Conservation (phyloP, 2,797 vertebrate species). For the Oryzias dopingdopingensis region DNA sequence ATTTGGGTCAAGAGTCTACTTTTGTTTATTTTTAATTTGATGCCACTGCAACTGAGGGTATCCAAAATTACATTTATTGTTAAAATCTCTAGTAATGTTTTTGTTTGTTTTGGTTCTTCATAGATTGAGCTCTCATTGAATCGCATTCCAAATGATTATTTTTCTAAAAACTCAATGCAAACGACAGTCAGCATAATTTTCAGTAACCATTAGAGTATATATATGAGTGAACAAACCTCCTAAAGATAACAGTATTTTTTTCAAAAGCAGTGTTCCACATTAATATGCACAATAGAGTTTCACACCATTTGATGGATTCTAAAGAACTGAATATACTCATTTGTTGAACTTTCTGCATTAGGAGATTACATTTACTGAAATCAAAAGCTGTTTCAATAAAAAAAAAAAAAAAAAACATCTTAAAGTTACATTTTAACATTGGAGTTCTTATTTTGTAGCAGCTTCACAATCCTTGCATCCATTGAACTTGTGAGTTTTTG, state of each 20-base stretch:
- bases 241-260: too few relatives aligned
- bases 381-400: not conserved
- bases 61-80: not conserved
- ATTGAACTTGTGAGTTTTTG: too few relatives aligned
- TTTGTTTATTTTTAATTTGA: conserved; percentile 16
- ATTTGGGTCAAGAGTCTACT: conserved; percentile 24
- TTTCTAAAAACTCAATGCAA: not conserved
- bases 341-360: too few relatives aligned
- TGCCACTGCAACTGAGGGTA: conserved; percentile 3
- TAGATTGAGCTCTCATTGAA: not conserved
- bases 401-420: too few relatives aligned
- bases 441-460: too few relatives aligned
- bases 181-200: not conserved
- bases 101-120: not conserved
- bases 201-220: not conserved
- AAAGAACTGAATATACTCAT: too few relatives aligned
- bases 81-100: not conserved
- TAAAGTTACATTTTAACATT: too few relatives aligned
- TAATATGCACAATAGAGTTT: too few relatives aligned
- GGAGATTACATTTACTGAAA: not conserved
- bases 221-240: too few relatives aligned
- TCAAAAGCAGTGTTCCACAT: too few relatives aligned
- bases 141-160: not conserved
- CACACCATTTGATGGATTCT: too few relatives aligned
- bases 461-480: too few relatives aligned